Base-by-base conservation (phyloP, 2,797 vertebrate genomes). In the Hypotaenidia philippensis region DNA sequence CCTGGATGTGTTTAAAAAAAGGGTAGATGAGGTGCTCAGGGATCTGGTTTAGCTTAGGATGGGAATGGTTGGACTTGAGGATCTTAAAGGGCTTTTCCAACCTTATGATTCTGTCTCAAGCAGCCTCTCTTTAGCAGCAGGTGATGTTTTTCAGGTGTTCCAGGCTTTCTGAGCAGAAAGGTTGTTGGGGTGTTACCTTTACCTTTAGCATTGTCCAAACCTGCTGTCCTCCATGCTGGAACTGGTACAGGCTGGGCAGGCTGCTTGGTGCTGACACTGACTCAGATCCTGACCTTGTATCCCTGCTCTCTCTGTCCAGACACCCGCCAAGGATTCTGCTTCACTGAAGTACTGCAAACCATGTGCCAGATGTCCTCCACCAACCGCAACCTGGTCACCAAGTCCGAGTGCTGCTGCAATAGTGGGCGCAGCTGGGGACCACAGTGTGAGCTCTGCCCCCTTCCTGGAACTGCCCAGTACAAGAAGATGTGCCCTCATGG, bases 401-500 rank as follows among this genome's bases (percentile, higher is more conserved):
- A 99, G 79, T 99, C 99, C 0, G 98, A 99, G 97, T 99, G 99
- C 97, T 99, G 99, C 97, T 99, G 99, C 49, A 98, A 98, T 52
- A 97, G 96, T 0, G 99, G 99, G 22, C 98, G 99, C 18, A 98
- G 98, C 81, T 99, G 99, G 99, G 99, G 99, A 0, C 97, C 98
- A 7, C 98, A 97, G 97, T 99, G 99, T 12, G 99, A 99, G 94
- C 98, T 99, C 45, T 99, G 99, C 74, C 99, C 99, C 1, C 98
- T 99, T 47, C 99, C 99, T 0, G 98, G 99, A 77, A 99, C 99
- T 1, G 92, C 99, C 20, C 98, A 98, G 84, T 99, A 99, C 98
- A 99, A 99, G 97, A 99, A 98, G 91, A 99, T 99, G 99, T 99
- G 99, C 74, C 99, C 99, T 6, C 98, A 99, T 0, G 99, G 99